Evolutionary conservation across 1,140 invertebrate genomes (phyloP).

Genomic region (Centruroides vittatus): DNA sequence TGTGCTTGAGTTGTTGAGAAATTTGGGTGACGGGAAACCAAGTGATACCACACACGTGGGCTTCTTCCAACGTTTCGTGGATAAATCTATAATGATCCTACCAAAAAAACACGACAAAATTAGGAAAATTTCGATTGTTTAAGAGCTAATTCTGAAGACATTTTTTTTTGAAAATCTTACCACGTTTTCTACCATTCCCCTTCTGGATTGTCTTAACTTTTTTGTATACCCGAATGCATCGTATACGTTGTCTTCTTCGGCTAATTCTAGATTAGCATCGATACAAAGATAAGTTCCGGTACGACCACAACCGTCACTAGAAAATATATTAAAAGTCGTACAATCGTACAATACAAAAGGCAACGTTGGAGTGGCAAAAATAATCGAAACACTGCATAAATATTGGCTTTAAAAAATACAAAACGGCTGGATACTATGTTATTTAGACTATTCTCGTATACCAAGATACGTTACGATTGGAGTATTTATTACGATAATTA

Average conservation of each 20-base stretch:
- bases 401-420: no score
- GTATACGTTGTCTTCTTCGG: conserved; percentile 81
- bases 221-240: conserved; percentile 90
- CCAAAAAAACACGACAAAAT: conserved; percentile 3
- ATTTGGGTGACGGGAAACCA: conserved; percentile 84
- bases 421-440: no score
- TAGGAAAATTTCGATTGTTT: background rate
- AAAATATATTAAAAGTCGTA: background rate
- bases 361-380: no score
- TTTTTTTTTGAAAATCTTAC: conserved; percentile 39
- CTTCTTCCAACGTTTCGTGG: conserved; percentile 88
- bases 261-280: conserved; percentile 86
- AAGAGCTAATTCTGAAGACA: background rate
- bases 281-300: conserved; percentile 90
- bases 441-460: no score
- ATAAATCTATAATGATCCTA: conserved; percentile 96
- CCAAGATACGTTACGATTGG: no score
- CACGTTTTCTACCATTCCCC: conserved; percentile 82
- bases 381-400: no score
- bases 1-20: conserved; percentile 70
- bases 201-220: conserved; percentile 75
- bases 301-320: conserved; percentile 88
- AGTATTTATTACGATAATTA: no score
- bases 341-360: no score
- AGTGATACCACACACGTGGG: conserved; percentile 71